phyloP scores from a whole-genome alignment of 2,888 invertebrate species.

The Chymomyza fuscimana region DNA sequence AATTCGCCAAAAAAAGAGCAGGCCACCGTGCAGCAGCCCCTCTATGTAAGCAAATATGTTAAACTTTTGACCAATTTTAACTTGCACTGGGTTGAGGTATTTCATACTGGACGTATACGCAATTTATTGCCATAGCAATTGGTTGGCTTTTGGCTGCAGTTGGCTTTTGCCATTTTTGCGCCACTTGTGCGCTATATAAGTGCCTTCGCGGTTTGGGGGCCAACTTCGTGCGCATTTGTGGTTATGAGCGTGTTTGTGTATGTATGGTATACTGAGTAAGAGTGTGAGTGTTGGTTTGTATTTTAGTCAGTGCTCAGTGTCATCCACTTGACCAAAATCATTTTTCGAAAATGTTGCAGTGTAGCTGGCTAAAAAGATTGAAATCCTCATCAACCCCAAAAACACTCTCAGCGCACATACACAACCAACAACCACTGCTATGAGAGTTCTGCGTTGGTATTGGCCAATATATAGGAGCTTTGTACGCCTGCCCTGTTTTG shows the following conservation, averaged over 20 bases:
- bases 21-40: conserved; percentile 9
- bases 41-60: conserved; percentile 61
- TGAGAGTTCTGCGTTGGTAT: conserved; percentile 25
- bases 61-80: conserved; percentile 75
- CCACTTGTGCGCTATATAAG: conserved; percentile 44
- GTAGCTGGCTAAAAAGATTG: neutral
- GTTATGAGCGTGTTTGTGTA: conserved; percentile 24
- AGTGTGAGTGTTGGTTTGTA: conserved; percentile 4
- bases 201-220: conserved; percentile 53
- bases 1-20: conserved; percentile 60
- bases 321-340: conserved; percentile 49
- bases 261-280: neutral
- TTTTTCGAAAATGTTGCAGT: conserved; percentile 30
- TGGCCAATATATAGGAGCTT: conserved; percentile 33
- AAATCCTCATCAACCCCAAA: neutral
- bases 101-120: conserved; percentile 51
- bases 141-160: conserved; percentile 43
- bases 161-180: conserved; percentile 26
- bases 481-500: conserved; percentile 20
- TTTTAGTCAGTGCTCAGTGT: conserved; percentile 21
- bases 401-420: neutral
- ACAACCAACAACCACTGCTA: neutral
- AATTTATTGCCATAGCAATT: conserved; percentile 74
- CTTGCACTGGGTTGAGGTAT: conserved; percentile 51
- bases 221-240: conserved; percentile 51